Percentiles rank a stretch among this genome's conserved stretches.
phyloP scores from a whole-genome alignment of 1,140 invertebrate genomes.

The Steinernema khuongi region DNA sequence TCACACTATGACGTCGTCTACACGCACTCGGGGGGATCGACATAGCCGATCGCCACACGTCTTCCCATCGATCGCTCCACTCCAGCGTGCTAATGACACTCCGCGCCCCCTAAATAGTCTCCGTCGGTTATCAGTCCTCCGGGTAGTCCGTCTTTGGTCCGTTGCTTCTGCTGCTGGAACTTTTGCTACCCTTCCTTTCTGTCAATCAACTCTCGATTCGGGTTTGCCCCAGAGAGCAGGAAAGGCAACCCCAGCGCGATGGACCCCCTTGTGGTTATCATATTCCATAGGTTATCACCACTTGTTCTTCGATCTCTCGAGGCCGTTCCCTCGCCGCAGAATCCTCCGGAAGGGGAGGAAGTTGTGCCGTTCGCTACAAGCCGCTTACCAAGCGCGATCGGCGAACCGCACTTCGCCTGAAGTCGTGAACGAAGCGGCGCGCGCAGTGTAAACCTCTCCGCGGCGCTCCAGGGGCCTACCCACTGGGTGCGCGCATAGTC shows the following conservation, averaged over 20 bases:
- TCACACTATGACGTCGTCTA: constrained; percentile 13
- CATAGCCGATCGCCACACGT: background rate
- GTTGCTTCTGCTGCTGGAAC: background rate
- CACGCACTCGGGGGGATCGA: background rate
- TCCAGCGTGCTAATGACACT: background rate
- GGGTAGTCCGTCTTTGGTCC: background rate
- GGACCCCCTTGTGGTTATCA: background rate
- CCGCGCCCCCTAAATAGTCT: constrained; percentile 1
- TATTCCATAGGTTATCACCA: background rate
- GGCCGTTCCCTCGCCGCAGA: background rate
- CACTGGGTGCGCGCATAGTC: background rate
- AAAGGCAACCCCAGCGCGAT: background rate
- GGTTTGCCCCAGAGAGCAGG: background rate
- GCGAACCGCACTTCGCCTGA: constrained; percentile 5
- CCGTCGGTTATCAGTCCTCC: background rate
- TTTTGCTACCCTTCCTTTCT: background rate
- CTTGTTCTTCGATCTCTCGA: background rate
- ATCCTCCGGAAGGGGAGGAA: background rate
- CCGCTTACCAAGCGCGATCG: background rate
- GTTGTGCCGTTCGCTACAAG: background rate
- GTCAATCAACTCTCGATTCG: background rate
- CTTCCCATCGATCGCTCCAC: background rate
- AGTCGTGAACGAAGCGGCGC: background rate
- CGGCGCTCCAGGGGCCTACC: background rate
- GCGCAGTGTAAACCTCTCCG: background rate